These are phyloP conservation scores for Doryteuthis pealeii DNA, from an alignment of 1,140 invertebrate genomes.

Conservation along the genomic window DNA sequence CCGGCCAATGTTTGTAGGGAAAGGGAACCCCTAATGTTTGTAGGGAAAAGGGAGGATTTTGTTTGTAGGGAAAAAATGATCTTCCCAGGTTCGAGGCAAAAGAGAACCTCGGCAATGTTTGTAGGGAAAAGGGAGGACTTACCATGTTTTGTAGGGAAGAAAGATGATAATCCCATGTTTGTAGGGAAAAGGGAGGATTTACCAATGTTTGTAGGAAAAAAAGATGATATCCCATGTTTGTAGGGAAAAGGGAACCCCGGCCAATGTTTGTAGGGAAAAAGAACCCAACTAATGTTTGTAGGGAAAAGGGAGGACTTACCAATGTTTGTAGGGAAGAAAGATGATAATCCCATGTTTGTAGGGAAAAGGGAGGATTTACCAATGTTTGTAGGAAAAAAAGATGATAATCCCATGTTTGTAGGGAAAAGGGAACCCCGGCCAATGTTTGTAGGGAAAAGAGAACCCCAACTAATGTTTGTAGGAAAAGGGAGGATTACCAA, in stretches of 20 bases:
- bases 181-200: slow-evolving; percentile 12
- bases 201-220: slow-evolving; percentile 10
- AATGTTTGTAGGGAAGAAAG: background rate
- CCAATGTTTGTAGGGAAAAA: background rate
- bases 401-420: slow-evolving; percentile 22
- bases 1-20: background rate
- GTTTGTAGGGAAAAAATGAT: slow-evolving; percentile 12
- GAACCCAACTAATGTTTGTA: slow-evolving; percentile 17
- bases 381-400: slow-evolving; percentile 19
- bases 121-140: slow-evolving; percentile 17
- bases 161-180: slow-evolving; percentile 7
- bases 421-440: slow-evolving; percentile 16
- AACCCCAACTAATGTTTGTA: slow-evolving; percentile 16
- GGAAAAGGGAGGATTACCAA: slow-evolving; percentile 14
- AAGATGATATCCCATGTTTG: slow-evolving; percentile 14
- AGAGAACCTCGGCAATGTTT: slow-evolving; percentile 25
- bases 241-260: slow-evolving; percentile 24
- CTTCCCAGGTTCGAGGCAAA: slow-evolving; percentile 17
- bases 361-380: slow-evolving; percentile 13
- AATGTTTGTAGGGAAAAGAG: background rate
- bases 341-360: slow-evolving; percentile 17
- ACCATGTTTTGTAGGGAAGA: slow-evolving; percentile 3
- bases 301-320: slow-evolving; percentile 18
- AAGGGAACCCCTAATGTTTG: slow-evolving; percentile 5
- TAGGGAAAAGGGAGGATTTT: slow-evolving; percentile 10